These are phyloP conservation scores for Epinotia brunnichana DNA, from an alignment of 2,888 invertebrate genomes.

Conservation along the genomic window DNA sequence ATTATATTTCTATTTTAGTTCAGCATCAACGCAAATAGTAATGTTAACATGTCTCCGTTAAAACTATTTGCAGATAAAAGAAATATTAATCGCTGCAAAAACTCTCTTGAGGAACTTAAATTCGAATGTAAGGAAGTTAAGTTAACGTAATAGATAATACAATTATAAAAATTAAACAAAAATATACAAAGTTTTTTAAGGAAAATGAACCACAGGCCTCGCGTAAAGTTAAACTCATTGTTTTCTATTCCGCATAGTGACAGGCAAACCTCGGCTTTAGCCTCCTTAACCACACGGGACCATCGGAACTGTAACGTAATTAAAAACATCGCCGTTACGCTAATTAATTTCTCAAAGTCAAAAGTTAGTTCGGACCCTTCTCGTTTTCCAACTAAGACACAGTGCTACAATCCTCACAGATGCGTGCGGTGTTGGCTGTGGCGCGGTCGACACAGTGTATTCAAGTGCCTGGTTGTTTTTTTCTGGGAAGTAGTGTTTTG, in stretches of 20 bases:
- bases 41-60: neutral
- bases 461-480: slow-evolving; percentile 30
- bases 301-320: slow-evolving; percentile 57
- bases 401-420: slow-evolving; percentile 37
- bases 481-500: slow-evolving; percentile 51
- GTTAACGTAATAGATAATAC: slow-evolving; percentile 1
- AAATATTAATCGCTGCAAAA: neutral
- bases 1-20: no score
- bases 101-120: neutral
- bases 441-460: slow-evolving; percentile 48
- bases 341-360: slow-evolving; percentile 81
- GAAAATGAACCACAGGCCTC: slow-evolving; percentile 28
- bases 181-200: neutral
- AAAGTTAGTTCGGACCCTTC: slow-evolving; percentile 56
- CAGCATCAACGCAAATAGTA: no score
- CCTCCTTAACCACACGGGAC: slow-evolving; percentile 37
- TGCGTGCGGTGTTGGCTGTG: slow-evolving; percentile 20
- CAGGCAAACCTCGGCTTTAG: slow-evolving; percentile 24
- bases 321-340: slow-evolving; percentile 76
- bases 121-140: neutral
- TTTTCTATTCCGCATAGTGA: slow-evolving; percentile 41
- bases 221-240: slow-evolving; percentile 14
- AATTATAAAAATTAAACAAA: neutral
- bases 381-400: slow-evolving; percentile 56
- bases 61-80: neutral